These are phyloP conservation scores for Antennarius maculatus DNA, from an alignment of 2,797 vertebrate genomes.

Conservation along the genomic window DNA sequence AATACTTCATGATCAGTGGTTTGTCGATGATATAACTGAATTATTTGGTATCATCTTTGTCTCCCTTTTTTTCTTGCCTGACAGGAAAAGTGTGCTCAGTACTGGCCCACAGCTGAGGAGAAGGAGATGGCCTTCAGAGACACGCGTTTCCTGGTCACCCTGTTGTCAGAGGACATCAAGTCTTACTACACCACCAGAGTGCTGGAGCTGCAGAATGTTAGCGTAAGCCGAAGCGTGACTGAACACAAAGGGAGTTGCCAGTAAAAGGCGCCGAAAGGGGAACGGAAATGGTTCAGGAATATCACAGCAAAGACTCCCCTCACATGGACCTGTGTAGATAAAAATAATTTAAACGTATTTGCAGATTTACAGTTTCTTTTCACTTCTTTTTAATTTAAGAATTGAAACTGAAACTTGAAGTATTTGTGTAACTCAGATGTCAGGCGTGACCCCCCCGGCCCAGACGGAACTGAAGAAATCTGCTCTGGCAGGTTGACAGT, in stretches of 20 bases:
- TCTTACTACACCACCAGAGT: conserved; percentile 96
- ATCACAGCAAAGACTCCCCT: neutral
- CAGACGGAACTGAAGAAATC: neutral
- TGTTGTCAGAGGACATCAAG: conserved; percentile 93
- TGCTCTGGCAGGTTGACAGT: neutral
- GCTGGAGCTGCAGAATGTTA: conserved; percentile 90
- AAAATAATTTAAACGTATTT: neutral
- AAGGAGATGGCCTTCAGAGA: conserved; percentile 92
- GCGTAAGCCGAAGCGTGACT: conserved; percentile 73
- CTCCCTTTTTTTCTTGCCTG: conserved; percentile 6
- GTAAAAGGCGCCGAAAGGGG: conserved; percentile 2
- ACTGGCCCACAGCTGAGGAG: conserved; percentile 94
- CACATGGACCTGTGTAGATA: neutral
- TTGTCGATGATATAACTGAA: too few species aligned
- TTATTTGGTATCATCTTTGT: conserved; percentile 1
- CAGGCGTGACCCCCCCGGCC: too few species aligned
- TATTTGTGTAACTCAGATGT: too few species aligned
- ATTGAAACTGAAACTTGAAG: conserved; percentile 24
- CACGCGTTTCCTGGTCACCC: conserved; percentile 87
- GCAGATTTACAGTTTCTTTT: neutral
- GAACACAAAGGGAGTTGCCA: conserved; percentile 7
- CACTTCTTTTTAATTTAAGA: neutral
- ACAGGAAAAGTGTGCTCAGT: conserved; percentile 97
- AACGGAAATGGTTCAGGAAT: conserved; percentile 14
- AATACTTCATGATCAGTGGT: neutral